Conservation (phyloP, 1,140 invertebrate species). For the Sarcophaga peregrina region DNA sequence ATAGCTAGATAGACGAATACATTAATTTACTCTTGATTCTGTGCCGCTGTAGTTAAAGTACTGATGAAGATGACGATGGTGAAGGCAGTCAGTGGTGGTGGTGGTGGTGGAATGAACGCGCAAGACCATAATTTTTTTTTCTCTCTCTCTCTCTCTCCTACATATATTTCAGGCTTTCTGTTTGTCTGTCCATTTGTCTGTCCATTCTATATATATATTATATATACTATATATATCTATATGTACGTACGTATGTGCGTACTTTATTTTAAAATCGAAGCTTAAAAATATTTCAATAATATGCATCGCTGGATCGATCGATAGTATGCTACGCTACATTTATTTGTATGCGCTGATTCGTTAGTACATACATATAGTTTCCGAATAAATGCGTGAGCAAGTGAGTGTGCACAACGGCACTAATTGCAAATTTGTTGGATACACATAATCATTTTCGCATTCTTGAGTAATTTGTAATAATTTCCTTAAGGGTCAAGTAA, state of each 20-base stretch:
- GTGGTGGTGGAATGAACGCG: not conserved
- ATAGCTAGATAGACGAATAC: constrained; percentile 15
- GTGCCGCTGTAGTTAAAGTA: not conserved
- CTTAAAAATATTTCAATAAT: constrained; percentile 25
- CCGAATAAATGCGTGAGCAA: not conserved
- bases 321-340: not conserved
- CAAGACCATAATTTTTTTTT: constrained; percentile 11
- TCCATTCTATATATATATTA: not conserved
- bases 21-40: constrained; percentile 8
- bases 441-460: constrained; percentile 67
- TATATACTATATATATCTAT: not conserved
- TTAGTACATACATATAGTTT: too few relatives aligned
- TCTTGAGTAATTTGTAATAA: constrained; percentile 67
- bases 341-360: not conserved
- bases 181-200: not conserved
- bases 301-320: constrained; percentile 19
- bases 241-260: not conserved
- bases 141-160: too few relatives aligned
- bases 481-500: constrained; percentile 64
- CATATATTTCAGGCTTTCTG: not conserved
- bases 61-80: not conserved
- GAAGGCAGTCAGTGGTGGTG: not conserved
- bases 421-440: constrained; percentile 67
- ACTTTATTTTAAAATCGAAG: not conserved
- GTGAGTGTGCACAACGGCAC: constrained; percentile 46